phyloP scores from a whole-genome alignment of 2,113 vertebrate species.

The Okapia johnstoni region DNA sequence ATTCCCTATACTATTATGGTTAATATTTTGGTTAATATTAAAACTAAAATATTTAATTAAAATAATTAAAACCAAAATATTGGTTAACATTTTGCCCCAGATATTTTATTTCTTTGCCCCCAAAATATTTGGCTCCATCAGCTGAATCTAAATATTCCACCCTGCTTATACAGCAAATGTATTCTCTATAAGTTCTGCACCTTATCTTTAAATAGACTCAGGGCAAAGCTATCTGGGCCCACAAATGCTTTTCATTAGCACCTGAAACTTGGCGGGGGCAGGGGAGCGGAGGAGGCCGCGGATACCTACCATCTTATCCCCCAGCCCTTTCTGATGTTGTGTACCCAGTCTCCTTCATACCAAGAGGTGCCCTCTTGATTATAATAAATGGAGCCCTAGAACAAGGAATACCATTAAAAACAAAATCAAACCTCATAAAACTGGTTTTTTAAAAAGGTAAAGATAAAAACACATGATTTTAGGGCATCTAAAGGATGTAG shows the following conservation, averaged over 20 bases:
- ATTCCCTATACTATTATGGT: not conserved
- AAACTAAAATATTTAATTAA: not conserved
- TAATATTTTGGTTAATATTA: not conserved
- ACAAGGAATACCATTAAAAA: not conserved
- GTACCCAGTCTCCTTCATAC: slow-evolving; percentile 93
- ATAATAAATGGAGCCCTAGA: slow-evolving; percentile 89
- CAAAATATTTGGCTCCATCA: not conserved
- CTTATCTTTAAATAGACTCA: not conserved
- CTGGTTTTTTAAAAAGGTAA: not conserved
- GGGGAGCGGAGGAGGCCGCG: accelerated
- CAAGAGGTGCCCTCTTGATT: slow-evolving; percentile 85
- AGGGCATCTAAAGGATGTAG: not conserved
- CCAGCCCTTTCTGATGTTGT: slow-evolving; percentile 88
- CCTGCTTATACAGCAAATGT: not conserved
- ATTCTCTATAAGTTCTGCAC: not conserved
- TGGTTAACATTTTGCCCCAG: not conserved
- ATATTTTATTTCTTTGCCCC: not conserved
- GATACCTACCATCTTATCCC: slow-evolving; percentile 86
- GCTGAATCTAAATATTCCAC: not conserved
- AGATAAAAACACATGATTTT: not conserved
- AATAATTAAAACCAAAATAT: not conserved
- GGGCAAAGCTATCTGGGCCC: not conserved
- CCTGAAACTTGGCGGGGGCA: accelerated
- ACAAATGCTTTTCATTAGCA: accelerated
- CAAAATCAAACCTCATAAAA: not conserved